Conservation (phyloP, 1,140 invertebrate species). For the Cydia pomonella region DNA sequence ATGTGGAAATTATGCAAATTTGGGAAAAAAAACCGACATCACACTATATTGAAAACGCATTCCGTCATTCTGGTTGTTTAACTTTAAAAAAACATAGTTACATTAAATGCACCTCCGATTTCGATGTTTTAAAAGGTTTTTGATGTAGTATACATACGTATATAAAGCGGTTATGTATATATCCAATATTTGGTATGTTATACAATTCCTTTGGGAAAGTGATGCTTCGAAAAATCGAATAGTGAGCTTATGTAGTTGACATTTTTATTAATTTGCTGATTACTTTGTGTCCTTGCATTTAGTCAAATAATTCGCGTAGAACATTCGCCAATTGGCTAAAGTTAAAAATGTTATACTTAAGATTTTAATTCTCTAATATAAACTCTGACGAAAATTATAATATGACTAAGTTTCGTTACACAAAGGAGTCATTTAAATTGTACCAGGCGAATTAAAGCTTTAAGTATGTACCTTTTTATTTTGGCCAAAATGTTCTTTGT, state of each 20-base stretch:
- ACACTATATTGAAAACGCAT: background rate
- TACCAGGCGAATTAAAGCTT: background rate
- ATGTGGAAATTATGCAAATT: too few relatives aligned
- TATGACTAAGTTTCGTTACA: background rate
- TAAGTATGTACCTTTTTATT: background rate
- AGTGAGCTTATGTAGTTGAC: constrained; percentile 38
- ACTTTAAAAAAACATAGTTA: background rate
- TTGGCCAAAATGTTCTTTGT: background rate
- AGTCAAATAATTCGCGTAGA: background rate
- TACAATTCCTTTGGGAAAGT: constrained; percentile 35
- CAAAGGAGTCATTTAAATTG: background rate
- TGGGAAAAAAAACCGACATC: too few relatives aligned
- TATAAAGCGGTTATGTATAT: constrained; percentile 36
- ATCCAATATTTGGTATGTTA: constrained; percentile 23
- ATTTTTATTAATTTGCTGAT: constrained; percentile 15
- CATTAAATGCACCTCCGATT: background rate
- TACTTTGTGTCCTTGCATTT: constrained; percentile 12
- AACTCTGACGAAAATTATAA: background rate
- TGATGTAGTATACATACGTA: constrained; percentile 21
- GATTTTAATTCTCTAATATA: background rate
- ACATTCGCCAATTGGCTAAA: background rate
- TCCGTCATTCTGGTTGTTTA: constrained; percentile 6
- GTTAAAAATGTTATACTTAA: too few relatives aligned
- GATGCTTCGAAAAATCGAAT: constrained; percentile 39
- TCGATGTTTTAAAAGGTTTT: background rate